Conservation (phyloP, 1,140 invertebrate genomes). For the Ylistrum balloti region DNA sequence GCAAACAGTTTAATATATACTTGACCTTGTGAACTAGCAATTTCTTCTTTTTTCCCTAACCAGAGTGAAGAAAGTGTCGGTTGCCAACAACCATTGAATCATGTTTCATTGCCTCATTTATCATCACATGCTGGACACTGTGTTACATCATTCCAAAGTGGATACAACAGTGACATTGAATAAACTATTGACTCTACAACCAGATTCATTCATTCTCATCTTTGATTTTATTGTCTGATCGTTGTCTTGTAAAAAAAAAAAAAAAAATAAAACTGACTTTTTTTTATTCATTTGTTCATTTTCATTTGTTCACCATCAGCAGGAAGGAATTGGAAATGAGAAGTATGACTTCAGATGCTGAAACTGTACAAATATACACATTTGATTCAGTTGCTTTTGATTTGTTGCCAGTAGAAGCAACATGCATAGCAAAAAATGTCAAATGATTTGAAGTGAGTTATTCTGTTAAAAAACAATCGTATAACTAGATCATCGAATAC, state of each 20-base stretch:
- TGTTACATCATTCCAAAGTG: not conserved
- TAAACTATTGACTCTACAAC: not conserved
- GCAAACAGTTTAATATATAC: not conserved
- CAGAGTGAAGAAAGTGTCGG: constrained; percentile 18
- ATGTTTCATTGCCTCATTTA: constrained; percentile 24
- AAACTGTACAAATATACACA: too few relatives aligned
- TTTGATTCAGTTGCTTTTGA: too few relatives aligned
- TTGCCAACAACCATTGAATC: constrained; percentile 38
- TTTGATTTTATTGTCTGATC: constrained; percentile 35
- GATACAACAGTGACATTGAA: constrained; percentile 28
- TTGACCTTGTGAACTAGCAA: not conserved
- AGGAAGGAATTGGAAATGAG: too few relatives aligned
- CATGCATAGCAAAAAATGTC: too few relatives aligned
- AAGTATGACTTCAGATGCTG: too few relatives aligned
- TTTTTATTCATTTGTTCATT: not conserved
- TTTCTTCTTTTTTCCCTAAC: not conserved
- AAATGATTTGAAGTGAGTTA: too few relatives aligned
- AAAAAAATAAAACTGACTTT: constrained; percentile 23
- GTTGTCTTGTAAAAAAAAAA: constrained; percentile 29
- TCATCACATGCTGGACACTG: constrained; percentile 37
- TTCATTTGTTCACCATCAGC: too few relatives aligned
- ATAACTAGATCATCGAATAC: too few relatives aligned
- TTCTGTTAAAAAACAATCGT: too few relatives aligned
- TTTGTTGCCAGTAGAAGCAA: too few relatives aligned
- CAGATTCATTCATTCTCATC: constrained; percentile 5